Evolutionary conservation across 2,888 invertebrate species (phyloP), one percentile per base, ranked within the genome.

Genomic region (Drosophila cyrtoloma): DNA sequence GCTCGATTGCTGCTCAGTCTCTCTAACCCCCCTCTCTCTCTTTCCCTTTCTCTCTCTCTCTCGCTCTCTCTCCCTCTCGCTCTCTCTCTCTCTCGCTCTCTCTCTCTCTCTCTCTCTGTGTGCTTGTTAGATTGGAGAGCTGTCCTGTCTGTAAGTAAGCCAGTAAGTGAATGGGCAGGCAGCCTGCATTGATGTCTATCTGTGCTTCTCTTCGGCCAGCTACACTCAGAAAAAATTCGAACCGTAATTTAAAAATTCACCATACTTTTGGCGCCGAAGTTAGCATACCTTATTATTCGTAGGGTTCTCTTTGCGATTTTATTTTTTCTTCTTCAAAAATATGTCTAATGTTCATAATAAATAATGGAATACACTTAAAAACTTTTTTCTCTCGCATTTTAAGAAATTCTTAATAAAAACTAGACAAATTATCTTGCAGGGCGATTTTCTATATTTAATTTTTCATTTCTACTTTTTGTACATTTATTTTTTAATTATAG

Each of bases 121-220:
- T 77, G 90, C 88, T 86, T 82, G 90, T 84, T 84, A 87, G 88
- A 87, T 88, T 80, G 82, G 44, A 74, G 84, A 80, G 70, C 58
- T 58, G 51, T 66, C 51, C 70, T 71, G 64, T 63, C 67, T 78
- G 71, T 75, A 89, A 84, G 90, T 89, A 88, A 82, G 89, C 89
- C 89, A 86, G 90, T 82, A 84, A 86, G 89, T 89, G 84, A 90
- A 82, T 81, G 77, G 79, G 75, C 75, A 70, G 70, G 66, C 51
- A 53, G 61, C 47, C 47, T 16, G 35, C 58, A 67, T 44, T 39
- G 37, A 30, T 32, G 28, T 26, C 19, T 30, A 42, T 53, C 35
- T 30, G 30, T 42, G 30, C 5, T 26, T 28, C 7, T 16, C 14
- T 32, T 37, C 12, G 1, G 30, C 30, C 22, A 30, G 26, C 47